Base-by-base conservation (phyloP, 2,113 vertebrate species). In the Pachypanchax playfairii region DNA sequence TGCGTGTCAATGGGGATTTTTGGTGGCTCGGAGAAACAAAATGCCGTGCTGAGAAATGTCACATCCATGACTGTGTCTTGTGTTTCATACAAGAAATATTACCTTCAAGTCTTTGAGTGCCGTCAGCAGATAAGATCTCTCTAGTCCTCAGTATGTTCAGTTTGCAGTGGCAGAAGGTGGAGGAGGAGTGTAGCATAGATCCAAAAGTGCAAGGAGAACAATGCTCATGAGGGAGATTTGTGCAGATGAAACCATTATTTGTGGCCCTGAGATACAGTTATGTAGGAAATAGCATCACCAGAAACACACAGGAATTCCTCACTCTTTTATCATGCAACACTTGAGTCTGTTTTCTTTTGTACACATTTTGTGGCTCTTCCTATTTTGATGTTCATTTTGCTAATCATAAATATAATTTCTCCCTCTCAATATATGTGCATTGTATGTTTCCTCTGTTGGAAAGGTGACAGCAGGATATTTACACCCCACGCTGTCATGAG, bases 401-500 rank as follows among this genome's bases (percentile, higher is more conserved):
- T 31, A 15, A 6, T 0, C 31, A 29, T 42, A 10, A 57, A 35
- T 35, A 12, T 39, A 13, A 14, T 17, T 15, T 69, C 44, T 21
- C 11, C 2, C 3, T 66, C 48, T 62, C 29, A 56, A 55, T 52
- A 51, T 50, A 62, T 65, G 33, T 46, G 41, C 29, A 56, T 49
- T 53, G 48, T 60, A 63, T 46, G 51, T 70, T 74, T 81, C 60
- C 54, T 68, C 56, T 54, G 64, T 31, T 54, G 63, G 28, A 82
- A 80, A 77, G 66, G 68, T 50, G 77, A 41, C 87, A 74, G 79
- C 67, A 39, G 79, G 81, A 83, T 85, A 80, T 88, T 83, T 88
- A 79, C 67, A 69, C 72, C 52, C 53, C 78, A 73, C 79, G 73
- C 70, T 77, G 81, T 51, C 75, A 63, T 48, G 70, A 75, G 63